A percentile compares a stretch with the other conserved stretches of the same genome.
These are phyloP conservation scores for Puma concolor DNA, from an alignment of 2,113 vertebrate species.

Conservation along the genomic window DNA sequence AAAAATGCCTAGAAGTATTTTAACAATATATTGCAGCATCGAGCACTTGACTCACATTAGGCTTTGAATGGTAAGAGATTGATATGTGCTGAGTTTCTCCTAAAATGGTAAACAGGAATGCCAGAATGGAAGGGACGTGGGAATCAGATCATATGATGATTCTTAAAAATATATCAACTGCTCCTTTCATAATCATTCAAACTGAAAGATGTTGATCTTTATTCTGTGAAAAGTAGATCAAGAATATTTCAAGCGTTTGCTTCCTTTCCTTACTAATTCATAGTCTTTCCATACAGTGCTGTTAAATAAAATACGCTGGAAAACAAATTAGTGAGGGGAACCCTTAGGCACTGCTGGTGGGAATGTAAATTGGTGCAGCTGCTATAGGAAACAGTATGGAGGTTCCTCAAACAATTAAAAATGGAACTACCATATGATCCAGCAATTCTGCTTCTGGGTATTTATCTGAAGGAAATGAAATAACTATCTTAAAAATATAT, in stretches of 20 bases:
- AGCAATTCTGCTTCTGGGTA: not conserved
- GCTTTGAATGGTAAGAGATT: not conserved
- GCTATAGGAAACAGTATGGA: not conserved
- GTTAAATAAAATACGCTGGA: constrained; percentile 32
- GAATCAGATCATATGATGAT: not conserved
- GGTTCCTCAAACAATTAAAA: not conserved
- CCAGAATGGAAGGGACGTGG: not conserved
- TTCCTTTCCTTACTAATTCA: constrained; percentile 25
- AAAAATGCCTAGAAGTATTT: constrained; percentile 1
- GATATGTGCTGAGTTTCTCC: constrained; percentile 11
- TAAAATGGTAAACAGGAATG: constrained; percentile 22
- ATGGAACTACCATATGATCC: not conserved
- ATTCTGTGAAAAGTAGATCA: not conserved
- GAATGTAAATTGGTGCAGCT: not conserved
- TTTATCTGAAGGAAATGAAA: not conserved
- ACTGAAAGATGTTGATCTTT: constrained; percentile 17
- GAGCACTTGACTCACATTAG: not conserved
- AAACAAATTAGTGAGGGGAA: constrained; percentile 23
- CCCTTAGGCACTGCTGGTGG: not conserved
- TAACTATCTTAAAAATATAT: not conserved
- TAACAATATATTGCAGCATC: constrained; percentile 13
- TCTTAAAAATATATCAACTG: not conserved
- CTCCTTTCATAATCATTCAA: constrained; percentile 49
- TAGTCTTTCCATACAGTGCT: not conserved
- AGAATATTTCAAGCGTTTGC: constrained; percentile 4